Evolutionary conservation across 1,140 invertebrate species (phyloP).

Genomic region (Cotesia chilonis): DNA sequence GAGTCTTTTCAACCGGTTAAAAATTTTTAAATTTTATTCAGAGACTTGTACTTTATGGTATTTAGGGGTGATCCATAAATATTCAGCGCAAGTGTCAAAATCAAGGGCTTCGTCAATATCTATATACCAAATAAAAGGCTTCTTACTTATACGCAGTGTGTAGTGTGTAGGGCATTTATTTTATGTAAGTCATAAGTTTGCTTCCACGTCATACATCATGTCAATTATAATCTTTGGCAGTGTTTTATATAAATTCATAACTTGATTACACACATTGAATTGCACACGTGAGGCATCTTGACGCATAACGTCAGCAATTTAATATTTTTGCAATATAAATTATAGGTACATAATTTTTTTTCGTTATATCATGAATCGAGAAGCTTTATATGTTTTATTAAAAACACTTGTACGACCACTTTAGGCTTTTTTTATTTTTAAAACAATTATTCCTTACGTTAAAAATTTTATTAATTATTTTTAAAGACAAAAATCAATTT

Average conservation of each 20-base stretch:
- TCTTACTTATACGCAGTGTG: conserved; percentile 12
- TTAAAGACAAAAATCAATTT: too few relatives aligned
- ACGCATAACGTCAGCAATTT: conserved; percentile 34
- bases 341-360: too few relatives aligned
- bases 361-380: too few relatives aligned
- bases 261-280: conserved; percentile 56
- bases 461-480: too few relatives aligned
- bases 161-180: conserved; percentile 47
- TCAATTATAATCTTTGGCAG: conserved; percentile 40
- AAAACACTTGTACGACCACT: too few relatives aligned
- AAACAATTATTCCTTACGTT: too few relatives aligned
- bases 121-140: conserved; percentile 30
- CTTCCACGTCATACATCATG: conserved; percentile 44
- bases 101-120: conserved; percentile 51
- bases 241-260: conserved; percentile 63
- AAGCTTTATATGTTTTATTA: too few relatives aligned
- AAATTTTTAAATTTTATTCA: conserved; percentile 5
- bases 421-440: too few relatives aligned
- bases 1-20: too few relatives aligned
- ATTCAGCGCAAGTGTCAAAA: conserved; percentile 53
- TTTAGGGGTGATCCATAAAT: conserved; percentile 60
- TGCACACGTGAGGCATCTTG: conserved; percentile 52
- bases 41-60: conserved; percentile 52
- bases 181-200: conserved; percentile 58
- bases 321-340: conserved; percentile 5